These are phyloP conservation scores for Chamaetylas fuelleborni DNA, from an alignment of 2,113 vertebrate species.

Conservation along the genomic window DNA sequence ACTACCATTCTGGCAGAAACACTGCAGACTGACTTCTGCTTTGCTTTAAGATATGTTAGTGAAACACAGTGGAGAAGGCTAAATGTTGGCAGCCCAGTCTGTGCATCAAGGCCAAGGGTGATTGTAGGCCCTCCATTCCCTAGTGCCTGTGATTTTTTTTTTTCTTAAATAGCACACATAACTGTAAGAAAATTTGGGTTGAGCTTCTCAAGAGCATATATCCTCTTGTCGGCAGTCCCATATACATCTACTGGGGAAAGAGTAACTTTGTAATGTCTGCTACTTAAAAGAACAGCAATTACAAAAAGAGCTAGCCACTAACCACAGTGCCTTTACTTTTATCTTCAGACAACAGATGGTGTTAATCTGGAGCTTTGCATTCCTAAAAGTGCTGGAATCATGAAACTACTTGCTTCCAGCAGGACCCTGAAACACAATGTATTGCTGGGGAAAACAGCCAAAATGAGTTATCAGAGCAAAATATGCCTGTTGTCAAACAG, in stretches of 20 bases:
- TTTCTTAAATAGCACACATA: neutral
- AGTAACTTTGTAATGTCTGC: neutral
- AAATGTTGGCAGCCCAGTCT: neutral
- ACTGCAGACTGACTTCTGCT: neutral
- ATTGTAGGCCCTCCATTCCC: neutral
- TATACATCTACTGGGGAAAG: neutral
- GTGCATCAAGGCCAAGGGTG: neutral
- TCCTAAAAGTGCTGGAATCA: constrained; percentile 35
- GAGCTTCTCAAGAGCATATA: neutral
- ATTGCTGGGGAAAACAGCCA: neutral
- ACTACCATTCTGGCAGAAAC: neutral
- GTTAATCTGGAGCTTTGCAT: constrained; percentile 51
- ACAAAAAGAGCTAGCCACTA: constrained; percentile 21
- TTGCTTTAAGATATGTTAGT: neutral
- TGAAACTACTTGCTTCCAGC: constrained; percentile 18
- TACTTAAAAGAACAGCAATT: constrained; percentile 44
- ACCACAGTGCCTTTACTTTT: constrained; percentile 34
- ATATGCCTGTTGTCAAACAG: neutral
- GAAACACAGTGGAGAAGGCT: neutral
- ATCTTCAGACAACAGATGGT: constrained; percentile 61
- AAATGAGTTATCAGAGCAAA: neutral
- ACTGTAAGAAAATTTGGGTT: neutral
- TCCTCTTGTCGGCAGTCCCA: neutral
- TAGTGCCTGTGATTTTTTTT: neutral
- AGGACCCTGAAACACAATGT: neutral